Percentiles rank a stretch among this genome's conserved stretches.
These are phyloP conservation scores for Eudemis profundana DNA, from an alignment of 2,888 invertebrate genomes.

Conservation along the genomic window DNA sequence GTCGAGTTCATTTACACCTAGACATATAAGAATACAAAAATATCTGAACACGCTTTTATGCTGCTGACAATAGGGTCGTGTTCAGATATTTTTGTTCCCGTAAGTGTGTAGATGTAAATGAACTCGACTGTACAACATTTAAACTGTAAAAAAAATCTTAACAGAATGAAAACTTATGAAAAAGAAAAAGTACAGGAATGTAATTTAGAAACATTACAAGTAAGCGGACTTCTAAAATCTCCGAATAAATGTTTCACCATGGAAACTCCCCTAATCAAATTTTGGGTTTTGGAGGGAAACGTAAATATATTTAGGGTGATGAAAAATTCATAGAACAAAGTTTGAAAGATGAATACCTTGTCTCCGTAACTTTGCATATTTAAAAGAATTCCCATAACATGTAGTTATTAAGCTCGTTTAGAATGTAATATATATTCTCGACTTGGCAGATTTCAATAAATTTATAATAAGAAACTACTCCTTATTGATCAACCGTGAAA, in stretches of 20 bases:
- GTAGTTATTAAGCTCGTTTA: conserved; percentile 9
- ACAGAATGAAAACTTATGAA: conserved; percentile 10
- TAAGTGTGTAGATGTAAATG: no score
- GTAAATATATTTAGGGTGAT: conserved; percentile 39
- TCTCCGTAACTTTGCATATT: conserved; percentile 27
- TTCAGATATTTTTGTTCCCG: no score
- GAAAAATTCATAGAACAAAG: conserved; percentile 36
- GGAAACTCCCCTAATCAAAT: conserved; percentile 36
- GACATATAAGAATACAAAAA: no score
- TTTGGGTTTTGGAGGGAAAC: conserved; percentile 37
- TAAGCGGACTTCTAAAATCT: conserved; percentile 22
- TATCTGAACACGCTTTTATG: no score
- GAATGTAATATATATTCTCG: conserved; percentile 16
- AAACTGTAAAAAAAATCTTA: conserved; percentile 18
- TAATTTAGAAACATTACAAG: conserved; percentile 20
- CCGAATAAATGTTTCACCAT: conserved; percentile 24
- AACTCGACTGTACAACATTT: conserved; percentile 12
- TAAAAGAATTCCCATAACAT: conserved; percentile 11
- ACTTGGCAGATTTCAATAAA: no score
- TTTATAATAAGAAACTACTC: conserved; percentile 17
- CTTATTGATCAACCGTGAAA: not conserved
- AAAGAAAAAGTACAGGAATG: conserved; percentile 21
- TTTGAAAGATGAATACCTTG: conserved; percentile 27
- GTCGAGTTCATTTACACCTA: no score
- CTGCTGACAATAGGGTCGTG: no score